Base-by-base conservation (phyloP, 2,113 vertebrate species). In the Bagarius yarrelli region DNA sequence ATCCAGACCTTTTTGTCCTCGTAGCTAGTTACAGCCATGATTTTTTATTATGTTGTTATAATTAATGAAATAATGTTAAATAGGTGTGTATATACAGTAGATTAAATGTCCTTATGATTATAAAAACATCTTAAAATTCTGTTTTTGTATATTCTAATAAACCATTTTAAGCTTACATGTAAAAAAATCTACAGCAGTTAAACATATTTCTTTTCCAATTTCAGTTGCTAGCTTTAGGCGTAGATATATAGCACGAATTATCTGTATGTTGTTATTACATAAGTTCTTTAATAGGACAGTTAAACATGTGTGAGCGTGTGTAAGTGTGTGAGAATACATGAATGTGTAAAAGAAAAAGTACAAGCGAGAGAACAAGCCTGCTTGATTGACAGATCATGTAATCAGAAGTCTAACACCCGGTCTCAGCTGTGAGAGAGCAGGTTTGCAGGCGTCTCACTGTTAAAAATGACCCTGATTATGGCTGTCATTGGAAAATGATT, bases 361-460 rank as follows among this genome's bases (percentile, higher is more conserved):
- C 25, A 78, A 21, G n/a, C 57, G 40, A 57, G 72, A 71, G 57
- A 80, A 44, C 55, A 44, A 76, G 21, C 71, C 53, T 8, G 36
- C 5, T 27, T 79, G 63, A 83, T 76, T 77, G 63, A 75, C 77
- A 80, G 47, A 50, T 80, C 77, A 47, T 85, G 69, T 85, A 85
- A 67, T 80, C 80, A 78, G 52, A 56, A 64, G 53, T 64, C 34
- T 81, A 76, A 78, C 69, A 32, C 57, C 50, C 60, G 55, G 55
- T 75, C 76, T 83, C 76, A 71, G 77, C 61, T 56, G 76, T 67
- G 71, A 70, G 55, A 52, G 52, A 55, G 61, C 50, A 55, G 72
- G 80, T 67, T 16, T 81, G 72, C 80, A 81, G 80, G 80, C 76
- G 72, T 67, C 64, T 76, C 36, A 34, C 60, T 78, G 74, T 72